Conservation (phyloP, 92 coral and sea anemone genomes). For the Umimayanthus kanabou region DNA sequence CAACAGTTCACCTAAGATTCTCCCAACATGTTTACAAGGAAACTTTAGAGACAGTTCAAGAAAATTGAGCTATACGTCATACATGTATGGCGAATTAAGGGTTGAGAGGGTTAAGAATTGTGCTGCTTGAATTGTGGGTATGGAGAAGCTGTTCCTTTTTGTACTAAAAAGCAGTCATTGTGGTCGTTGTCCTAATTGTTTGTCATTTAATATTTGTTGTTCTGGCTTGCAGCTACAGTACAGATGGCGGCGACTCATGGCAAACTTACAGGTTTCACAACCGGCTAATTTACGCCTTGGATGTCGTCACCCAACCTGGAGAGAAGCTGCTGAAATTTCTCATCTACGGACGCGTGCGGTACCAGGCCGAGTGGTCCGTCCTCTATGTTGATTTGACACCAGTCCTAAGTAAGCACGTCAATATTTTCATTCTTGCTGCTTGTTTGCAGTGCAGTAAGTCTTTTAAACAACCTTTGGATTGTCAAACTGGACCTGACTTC, state of each 20-base stretch:
- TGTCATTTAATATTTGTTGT: not conserved
- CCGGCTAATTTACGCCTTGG: not conserved
- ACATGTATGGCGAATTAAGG: no score
- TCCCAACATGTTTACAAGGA: no score
- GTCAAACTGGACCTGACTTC: no score
- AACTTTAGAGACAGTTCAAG: no score
- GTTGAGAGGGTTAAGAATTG: no score
- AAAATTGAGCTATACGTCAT: no score
- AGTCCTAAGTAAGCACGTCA: constrained; percentile 9
- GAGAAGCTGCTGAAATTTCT: constrained; percentile 22
- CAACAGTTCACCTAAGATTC: no score
- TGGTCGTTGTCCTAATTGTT: not conserved
- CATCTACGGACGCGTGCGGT: not conserved
- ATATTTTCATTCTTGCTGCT: not conserved
- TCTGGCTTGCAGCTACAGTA: constrained; percentile 7
- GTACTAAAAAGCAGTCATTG: not conserved
- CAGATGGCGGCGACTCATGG: constrained; percentile 34
- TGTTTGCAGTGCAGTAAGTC: not conserved
- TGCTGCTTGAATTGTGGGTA: no score
- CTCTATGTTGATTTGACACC: constrained; percentile 27
- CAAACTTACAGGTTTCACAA: not conserved
- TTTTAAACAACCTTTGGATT: not conserved
- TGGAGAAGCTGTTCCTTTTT: no score
- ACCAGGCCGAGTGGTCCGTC: constrained; percentile 2
- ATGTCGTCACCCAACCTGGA: constrained; percentile 27